Evolutionary conservation across 2,888 invertebrate species (phyloP).

Genomic region (Ametastegia equiseti): DNA sequence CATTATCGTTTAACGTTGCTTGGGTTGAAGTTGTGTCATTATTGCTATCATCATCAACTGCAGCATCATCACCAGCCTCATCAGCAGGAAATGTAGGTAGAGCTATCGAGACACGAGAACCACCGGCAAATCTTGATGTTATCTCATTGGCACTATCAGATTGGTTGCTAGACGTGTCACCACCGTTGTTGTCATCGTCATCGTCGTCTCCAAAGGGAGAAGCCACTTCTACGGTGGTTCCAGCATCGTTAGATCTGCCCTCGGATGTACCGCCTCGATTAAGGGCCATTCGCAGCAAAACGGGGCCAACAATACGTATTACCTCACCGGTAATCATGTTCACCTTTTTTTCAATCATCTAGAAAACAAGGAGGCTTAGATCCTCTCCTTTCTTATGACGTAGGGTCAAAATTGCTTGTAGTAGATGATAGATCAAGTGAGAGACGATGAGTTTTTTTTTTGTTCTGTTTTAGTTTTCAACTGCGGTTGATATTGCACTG

Average conservation of each 20-base stretch:
- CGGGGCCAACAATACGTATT: constrained; percentile 87
- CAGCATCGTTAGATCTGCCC: constrained; percentile 71
- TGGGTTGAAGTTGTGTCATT: constrained; percentile 38
- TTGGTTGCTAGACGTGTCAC: constrained; percentile 76
- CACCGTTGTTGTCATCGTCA: constrained; percentile 78
- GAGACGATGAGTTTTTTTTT: constrained; percentile 5
- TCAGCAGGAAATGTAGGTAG: constrained; percentile 84
- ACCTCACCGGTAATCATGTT: constrained; percentile 85
- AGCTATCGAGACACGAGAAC: constrained; percentile 80
- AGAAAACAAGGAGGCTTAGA: constrained; percentile 69
- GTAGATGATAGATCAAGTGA: constrained; percentile 12
- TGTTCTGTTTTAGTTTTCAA: neutral
- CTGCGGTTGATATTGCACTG: neutral
- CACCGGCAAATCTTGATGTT: constrained; percentile 64
- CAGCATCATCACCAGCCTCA: constrained; percentile 81
- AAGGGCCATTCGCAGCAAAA: constrained; percentile 82
- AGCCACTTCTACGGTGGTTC: constrained; percentile 73
- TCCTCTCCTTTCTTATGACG: neutral
- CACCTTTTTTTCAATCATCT: constrained; percentile 88
- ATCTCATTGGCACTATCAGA: constrained; percentile 70
- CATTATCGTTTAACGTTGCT: neutral
- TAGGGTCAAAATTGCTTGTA: neutral
- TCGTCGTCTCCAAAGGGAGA: constrained; percentile 75
- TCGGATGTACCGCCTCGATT: constrained; percentile 76
- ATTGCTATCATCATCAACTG: constrained; percentile 51